Percentiles rank a stretch among this genome's conserved stretches.
Conservation (phyloP, 2,797 vertebrate species). For the Periophthalmus magnuspinnatus region DNA sequence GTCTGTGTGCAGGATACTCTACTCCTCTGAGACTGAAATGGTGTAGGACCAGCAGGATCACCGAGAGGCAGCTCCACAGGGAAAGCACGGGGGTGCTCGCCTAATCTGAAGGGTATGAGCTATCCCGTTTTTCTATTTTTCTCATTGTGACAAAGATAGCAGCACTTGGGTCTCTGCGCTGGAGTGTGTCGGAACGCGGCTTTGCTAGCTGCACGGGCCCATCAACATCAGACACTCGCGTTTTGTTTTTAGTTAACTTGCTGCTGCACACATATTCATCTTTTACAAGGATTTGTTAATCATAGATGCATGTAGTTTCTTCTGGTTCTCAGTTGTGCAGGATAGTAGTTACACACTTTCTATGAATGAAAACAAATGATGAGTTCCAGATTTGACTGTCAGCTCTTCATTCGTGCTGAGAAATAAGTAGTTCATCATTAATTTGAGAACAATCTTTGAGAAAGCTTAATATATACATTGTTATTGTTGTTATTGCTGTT, state of each 20-base stretch:
- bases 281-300: background rate
- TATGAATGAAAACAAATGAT: background rate
- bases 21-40: constrained; percentile 60
- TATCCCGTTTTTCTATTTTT: constrained; percentile 1
- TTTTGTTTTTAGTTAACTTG: constrained; percentile 22
- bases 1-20: constrained; percentile 49
- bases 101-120: constrained; percentile 64
- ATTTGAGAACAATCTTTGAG: background rate
- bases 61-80: constrained; percentile 37
- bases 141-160: constrained; percentile 21
- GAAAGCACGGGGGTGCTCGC: constrained; percentile 35
- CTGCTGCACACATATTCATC: constrained; percentile 18
- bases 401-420: background rate
- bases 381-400: background rate
- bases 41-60: constrained; percentile 66
- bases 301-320: background rate
- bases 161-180: constrained; percentile 26
- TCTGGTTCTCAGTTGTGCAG: background rate
- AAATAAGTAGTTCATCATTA: background rate
- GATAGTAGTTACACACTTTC: background rate
- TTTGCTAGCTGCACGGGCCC: constrained; percentile 47
- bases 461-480: background rate
- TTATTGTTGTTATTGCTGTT: no score
- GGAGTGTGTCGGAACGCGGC: constrained; percentile 56
- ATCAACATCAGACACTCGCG: constrained; percentile 7